Evolutionary conservation across 1,140 invertebrate species (phyloP).

Genomic region (Conus betulinus): DNA sequence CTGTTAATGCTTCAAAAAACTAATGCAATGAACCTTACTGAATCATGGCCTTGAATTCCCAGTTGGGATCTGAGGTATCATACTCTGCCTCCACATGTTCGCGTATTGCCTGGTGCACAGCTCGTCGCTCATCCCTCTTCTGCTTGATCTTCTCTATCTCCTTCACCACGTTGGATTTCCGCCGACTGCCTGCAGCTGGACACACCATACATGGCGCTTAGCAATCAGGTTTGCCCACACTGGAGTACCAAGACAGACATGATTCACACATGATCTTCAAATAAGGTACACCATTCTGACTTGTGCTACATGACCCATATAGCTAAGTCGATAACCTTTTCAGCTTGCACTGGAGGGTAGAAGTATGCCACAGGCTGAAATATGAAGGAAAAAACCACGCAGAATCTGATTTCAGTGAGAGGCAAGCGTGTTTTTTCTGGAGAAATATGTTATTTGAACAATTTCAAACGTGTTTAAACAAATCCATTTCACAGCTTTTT

Average conservation of each 20-base stretch:
- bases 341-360: too few relatives aligned
- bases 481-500: too few relatives aligned
- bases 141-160: slow-evolving; percentile 97
- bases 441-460: too few relatives aligned
- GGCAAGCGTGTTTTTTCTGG: too few relatives aligned
- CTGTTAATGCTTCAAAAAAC: too few relatives aligned
- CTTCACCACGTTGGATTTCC: slow-evolving; percentile 89
- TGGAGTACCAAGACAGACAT: not conserved
- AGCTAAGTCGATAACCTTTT: too few relatives aligned
- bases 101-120: slow-evolving; percentile 93
- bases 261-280: not conserved
- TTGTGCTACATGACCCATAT: not conserved
- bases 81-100: slow-evolving; percentile 88
- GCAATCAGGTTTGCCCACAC: not conserved
- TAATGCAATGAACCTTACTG: slow-evolving; percentile 76
- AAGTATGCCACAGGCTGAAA: too few relatives aligned
- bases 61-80: slow-evolving; percentile 97
- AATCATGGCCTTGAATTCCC: slow-evolving; percentile 98
- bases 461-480: too few relatives aligned
- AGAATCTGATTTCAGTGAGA: too few relatives aligned
- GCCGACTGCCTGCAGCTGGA: slow-evolving; percentile 56
- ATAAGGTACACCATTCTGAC: not conserved
- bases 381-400: too few relatives aligned
- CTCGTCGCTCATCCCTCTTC: slow-evolving; percentile 95
- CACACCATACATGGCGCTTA: not conserved